Conservation (phyloP, 2,888 invertebrate genomes). For the Brachylomia viminalis region DNA sequence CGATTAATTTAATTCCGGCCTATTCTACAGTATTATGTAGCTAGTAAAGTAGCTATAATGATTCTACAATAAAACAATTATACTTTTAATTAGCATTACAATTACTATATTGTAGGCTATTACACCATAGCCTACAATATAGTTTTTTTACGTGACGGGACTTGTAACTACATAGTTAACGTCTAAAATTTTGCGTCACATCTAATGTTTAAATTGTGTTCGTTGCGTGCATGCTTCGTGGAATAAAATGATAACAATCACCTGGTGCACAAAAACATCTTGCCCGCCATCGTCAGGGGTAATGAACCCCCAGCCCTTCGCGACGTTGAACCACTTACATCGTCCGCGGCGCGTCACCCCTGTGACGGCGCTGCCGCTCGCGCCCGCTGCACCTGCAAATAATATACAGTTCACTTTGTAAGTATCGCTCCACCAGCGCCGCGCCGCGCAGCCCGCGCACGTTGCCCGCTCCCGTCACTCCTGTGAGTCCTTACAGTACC, state of each 20-base stretch:
- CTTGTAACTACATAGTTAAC: constrained; percentile 19
- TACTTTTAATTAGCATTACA: no score
- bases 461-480: constrained; percentile 23
- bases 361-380: constrained; percentile 82
- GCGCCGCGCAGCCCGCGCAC: constrained; percentile 16
- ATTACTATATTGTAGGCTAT: no score
- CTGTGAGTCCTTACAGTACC: constrained; percentile 12
- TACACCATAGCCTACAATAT: no score
- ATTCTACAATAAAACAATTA: no score
- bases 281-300: constrained; percentile 97
- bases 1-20: no score
- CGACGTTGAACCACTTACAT: constrained; percentile 99
- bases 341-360: constrained; percentile 93
- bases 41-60: no score
- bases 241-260: constrained; percentile 81
- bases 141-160: no score
- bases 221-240: constrained; percentile 41
- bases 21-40: no score
- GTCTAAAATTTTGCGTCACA: constrained; percentile 30
- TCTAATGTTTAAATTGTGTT: constrained; percentile 29
- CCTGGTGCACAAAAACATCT: constrained; percentile 98
- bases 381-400: constrained; percentile 82
- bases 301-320: constrained; percentile 98
- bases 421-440: constrained; percentile 49
- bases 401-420: constrained; percentile 63